A percentile compares a stretch with the other conserved stretches of the same genome.
phyloP scores from a whole-genome alignment of 2,797 vertebrate genomes.

The Cryptoblepharus egeriae region DNA sequence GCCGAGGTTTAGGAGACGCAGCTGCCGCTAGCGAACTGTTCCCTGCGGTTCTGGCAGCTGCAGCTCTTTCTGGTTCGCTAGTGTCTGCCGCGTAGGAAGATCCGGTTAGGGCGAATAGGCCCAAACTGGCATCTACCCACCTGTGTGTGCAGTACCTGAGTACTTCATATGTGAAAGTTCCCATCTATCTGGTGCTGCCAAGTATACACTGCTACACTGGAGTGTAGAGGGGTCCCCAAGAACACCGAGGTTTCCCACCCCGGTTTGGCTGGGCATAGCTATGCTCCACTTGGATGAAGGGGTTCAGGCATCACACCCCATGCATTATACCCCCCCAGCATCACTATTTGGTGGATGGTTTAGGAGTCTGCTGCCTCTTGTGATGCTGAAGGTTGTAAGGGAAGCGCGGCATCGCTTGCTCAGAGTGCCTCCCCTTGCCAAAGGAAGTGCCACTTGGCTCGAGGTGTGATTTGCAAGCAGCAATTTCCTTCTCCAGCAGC shows the following conservation, averaged over 20 bases:
- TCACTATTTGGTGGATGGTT: neutral
- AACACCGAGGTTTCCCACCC: neutral
- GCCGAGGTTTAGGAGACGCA: too few species aligned
- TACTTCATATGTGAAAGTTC: neutral
- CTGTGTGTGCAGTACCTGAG: too few species aligned
- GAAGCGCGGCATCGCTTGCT: neutral
- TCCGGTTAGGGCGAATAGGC: too few species aligned
- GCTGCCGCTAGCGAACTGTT: too few species aligned
- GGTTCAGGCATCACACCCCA: neutral
- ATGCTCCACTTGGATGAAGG: neutral
- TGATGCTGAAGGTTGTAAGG: neutral
- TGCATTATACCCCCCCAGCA: too few species aligned
- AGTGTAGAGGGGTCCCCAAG: neutral
- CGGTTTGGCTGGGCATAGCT: neutral
- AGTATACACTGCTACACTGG: neutral
- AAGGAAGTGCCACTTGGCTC: neutral
- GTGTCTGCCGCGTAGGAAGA: too few species aligned
- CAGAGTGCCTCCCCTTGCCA: neutral
- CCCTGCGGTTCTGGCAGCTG: too few species aligned
- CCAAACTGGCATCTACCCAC: too few species aligned
- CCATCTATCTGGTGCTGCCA: neutral
- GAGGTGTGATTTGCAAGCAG: neutral
- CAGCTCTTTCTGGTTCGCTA: too few species aligned
- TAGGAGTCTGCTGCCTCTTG: too few species aligned
- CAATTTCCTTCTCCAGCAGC: constrained; percentile 18